Percentiles rank a stretch among this genome's conserved stretches.
Conservation (phyloP, 2,888 invertebrate species). For the Drosophila macrospina region DNA sequence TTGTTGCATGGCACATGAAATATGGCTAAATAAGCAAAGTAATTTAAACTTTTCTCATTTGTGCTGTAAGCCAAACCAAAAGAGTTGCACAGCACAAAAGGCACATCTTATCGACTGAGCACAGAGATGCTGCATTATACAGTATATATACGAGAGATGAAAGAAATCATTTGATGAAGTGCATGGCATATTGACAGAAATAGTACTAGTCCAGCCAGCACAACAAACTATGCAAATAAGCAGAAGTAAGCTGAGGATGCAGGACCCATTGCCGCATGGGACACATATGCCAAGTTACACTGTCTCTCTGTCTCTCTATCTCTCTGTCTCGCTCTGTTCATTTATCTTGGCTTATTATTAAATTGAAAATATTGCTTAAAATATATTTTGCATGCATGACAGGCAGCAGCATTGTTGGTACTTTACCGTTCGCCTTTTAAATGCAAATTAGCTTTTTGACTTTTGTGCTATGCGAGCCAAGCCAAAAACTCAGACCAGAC, state of each 20-base stretch:
- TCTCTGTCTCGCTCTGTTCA: constrained; percentile 47
- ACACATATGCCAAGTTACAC: constrained; percentile 57
- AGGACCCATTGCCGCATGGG: constrained; percentile 31
- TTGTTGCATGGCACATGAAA: constrained; percentile 31
- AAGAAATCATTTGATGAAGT: constrained; percentile 73
- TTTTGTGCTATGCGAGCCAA: constrained; percentile 71
- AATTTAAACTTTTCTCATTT: constrained; percentile 77
- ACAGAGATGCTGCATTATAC: background rate
- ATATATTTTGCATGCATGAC: constrained; percentile 57
- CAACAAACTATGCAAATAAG: constrained; percentile 76
- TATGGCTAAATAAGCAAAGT: constrained; percentile 68
- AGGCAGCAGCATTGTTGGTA: constrained; percentile 63
- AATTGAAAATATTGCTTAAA: constrained; percentile 78
- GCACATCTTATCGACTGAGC: constrained; percentile 59
- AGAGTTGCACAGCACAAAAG: constrained; percentile 60
- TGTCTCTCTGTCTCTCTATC: background rate
- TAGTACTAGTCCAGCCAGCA: constrained; percentile 44
- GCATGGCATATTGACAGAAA: constrained; percentile 73
- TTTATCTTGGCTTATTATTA: constrained; percentile 82
- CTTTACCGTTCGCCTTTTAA: constrained; percentile 62
- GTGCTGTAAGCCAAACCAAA: constrained; percentile 41
- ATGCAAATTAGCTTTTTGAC: constrained; percentile 82
- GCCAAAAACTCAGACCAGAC: constrained; percentile 62
- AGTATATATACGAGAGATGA: constrained; percentile 12
- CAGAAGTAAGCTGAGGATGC: constrained; percentile 40